These are phyloP conservation scores for Chorisops tibialis DNA, from an alignment of 2,888 invertebrate genomes.

Conservation along the genomic window DNA sequence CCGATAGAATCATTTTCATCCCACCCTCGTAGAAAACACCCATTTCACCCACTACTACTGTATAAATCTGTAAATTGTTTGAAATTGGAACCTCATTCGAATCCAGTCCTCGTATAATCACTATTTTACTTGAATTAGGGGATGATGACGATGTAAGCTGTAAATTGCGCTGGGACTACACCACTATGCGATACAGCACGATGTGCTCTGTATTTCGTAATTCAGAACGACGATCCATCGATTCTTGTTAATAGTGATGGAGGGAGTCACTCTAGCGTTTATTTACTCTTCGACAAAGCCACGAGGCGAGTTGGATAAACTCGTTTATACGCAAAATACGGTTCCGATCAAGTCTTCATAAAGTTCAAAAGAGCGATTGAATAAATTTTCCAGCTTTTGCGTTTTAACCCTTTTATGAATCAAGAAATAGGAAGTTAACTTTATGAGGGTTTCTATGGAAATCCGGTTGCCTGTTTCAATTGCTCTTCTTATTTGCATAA, in stretches of 20 bases:
- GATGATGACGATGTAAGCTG: constrained; percentile 16
- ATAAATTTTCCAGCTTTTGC: constrained; percentile 26
- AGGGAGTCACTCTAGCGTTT: no score
- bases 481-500: constrained; percentile 18
- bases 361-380: constrained; percentile 21
- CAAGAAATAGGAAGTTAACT: no score
- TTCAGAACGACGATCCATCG: no score
- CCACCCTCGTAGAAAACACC: neutral
- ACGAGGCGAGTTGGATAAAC: neutral
- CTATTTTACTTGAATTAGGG: constrained; percentile 22
- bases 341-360: constrained; percentile 3
- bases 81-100: constrained; percentile 20
- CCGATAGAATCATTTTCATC: constrained; percentile 17
- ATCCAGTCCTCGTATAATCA: constrained; percentile 8
- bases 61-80: constrained; percentile 22
- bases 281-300: no score
- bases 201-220: no score
- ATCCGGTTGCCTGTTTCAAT: constrained; percentile 15
- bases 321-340: constrained; percentile 24
- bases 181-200: no score
- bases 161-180: constrained; percentile 3
- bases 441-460: constrained; percentile 13
- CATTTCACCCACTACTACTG: neutral
- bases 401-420: constrained; percentile 13
- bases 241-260: no score